Evolutionary conservation across 2,888 invertebrate genomes (phyloP).

Genomic region (Perithous albicinctus): DNA sequence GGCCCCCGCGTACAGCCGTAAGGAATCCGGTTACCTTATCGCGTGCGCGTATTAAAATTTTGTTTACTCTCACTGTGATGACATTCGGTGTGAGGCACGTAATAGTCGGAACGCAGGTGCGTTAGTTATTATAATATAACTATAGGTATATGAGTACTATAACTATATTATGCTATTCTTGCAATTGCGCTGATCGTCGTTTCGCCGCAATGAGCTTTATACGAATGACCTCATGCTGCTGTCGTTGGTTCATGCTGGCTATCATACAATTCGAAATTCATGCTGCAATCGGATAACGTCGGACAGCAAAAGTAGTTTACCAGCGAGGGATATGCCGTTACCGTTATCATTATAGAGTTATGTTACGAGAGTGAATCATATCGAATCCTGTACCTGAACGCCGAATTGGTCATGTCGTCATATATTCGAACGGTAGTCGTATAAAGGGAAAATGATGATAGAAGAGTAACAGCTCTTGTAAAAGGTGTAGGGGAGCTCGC

Average conservation of each 20-base stretch:
- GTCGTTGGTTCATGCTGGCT: neutral
- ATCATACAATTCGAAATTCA: constrained; percentile 11
- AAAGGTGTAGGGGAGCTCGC: neutral
- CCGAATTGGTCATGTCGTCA: constrained; percentile 11
- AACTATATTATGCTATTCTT: neutral
- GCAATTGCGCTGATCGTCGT: constrained; percentile 23
- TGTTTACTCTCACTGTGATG: constrained; percentile 74
- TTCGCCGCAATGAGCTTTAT: neutral
- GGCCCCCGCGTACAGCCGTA: constrained; percentile 56
- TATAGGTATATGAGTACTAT: neutral
- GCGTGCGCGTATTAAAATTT: constrained; percentile 71
- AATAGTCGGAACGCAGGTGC: constrained; percentile 55
- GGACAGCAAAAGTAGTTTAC: constrained; percentile 3
- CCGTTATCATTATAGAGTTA: neutral
- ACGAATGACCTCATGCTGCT: neutral
- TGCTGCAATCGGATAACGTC: constrained; percentile 3
- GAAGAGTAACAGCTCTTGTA: constrained; percentile 12
- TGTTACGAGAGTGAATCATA: constrained; percentile 11
- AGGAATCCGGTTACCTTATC: constrained; percentile 76
- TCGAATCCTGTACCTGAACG: constrained; percentile 5
- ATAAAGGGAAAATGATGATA: constrained; percentile 23
- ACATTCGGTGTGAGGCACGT: constrained; percentile 65
- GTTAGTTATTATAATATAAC: constrained; percentile 23
- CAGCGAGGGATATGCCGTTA: neutral
- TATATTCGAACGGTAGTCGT: constrained; percentile 3